Percentiles rank a stretch among this genome's conserved stretches.
phyloP scores from a whole-genome alignment of 2,113 vertebrate genomes.

The Bothrops jararaca region DNA sequence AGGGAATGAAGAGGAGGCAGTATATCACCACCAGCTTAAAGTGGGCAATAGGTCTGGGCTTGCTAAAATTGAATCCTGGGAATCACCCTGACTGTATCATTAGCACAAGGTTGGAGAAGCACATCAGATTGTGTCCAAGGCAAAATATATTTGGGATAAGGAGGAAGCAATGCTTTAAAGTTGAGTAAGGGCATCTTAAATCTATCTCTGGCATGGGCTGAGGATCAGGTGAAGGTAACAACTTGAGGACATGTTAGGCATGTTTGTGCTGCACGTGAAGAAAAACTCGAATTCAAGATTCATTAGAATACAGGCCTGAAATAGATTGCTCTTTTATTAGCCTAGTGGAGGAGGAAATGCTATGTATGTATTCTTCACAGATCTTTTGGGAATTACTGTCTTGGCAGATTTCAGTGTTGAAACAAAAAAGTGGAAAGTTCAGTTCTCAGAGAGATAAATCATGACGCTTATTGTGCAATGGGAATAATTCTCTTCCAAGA shows the following conservation, averaged over 20 bases:
- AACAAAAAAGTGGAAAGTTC: neutral
- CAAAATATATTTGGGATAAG: neutral
- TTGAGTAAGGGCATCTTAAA: neutral
- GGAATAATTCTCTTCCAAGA: neutral
- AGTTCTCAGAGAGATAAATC: neutral
- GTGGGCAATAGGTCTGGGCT: neutral
- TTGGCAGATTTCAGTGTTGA: neutral
- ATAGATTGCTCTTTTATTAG: slow-evolving; percentile 7
- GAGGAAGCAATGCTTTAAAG: neutral
- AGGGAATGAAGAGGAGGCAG: neutral
- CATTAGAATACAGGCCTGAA: neutral
- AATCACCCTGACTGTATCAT: neutral
- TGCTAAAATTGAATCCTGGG: neutral
- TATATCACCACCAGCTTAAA: neutral
- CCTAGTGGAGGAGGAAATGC: neutral
- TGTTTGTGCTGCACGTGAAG: neutral
- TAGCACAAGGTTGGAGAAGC: neutral
- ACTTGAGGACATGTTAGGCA: neutral
- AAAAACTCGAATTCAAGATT: neutral
- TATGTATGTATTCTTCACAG: neutral
- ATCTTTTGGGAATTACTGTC: neutral
- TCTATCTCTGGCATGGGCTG: neutral
- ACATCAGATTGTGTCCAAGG: neutral
- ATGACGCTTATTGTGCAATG: neutral
- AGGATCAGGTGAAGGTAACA: neutral